Percentiles rank a stretch among this genome's conserved stretches.
Evolutionary conservation across 2,888 invertebrate species (phyloP).

Genomic region (Caenorhabditis sp.): DNA sequence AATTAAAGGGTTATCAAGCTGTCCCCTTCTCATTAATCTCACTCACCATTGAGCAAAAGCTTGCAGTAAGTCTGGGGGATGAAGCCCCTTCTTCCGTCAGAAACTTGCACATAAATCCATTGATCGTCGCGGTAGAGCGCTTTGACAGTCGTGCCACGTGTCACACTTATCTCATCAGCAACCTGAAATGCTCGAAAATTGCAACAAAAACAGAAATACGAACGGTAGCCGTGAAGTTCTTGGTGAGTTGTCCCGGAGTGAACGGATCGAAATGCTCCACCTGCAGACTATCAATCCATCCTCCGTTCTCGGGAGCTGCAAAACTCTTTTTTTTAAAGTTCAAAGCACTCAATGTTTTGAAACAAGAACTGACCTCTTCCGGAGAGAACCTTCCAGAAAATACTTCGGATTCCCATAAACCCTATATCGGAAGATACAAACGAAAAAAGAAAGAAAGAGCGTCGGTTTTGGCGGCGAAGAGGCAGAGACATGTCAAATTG

Average conservation of each 20-base stretch:
- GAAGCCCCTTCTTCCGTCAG: conserved; percentile 62
- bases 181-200: no score
- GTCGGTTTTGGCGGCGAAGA: background rate
- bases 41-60: conserved; percentile 21
- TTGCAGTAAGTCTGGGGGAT: conserved; percentile 58
- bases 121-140: conserved; percentile 64
- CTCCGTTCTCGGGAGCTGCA: conserved; percentile 38
- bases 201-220: background rate
- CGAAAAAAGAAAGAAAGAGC: background rate
- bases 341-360: no score
- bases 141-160: conserved; percentile 50
- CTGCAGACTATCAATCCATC: conserved; percentile 51
- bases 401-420: conserved; percentile 50
- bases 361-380: conserved; percentile 43
- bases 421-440: background rate
- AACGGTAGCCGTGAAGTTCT: conserved; percentile 57
- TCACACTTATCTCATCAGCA: conserved; percentile 54
- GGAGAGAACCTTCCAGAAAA: conserved; percentile 49
- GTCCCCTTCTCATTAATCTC: background rate
- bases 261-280: conserved; percentile 58
- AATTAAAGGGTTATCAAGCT: background rate
- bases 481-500: conserved; percentile 15
- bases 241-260: conserved; percentile 51
- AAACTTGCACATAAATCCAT: conserved; percentile 63
- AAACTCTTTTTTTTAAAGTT: background rate